phyloP scores from a whole-genome alignment of 2,888 invertebrate species.

The Chymomyza caudatula region DNA sequence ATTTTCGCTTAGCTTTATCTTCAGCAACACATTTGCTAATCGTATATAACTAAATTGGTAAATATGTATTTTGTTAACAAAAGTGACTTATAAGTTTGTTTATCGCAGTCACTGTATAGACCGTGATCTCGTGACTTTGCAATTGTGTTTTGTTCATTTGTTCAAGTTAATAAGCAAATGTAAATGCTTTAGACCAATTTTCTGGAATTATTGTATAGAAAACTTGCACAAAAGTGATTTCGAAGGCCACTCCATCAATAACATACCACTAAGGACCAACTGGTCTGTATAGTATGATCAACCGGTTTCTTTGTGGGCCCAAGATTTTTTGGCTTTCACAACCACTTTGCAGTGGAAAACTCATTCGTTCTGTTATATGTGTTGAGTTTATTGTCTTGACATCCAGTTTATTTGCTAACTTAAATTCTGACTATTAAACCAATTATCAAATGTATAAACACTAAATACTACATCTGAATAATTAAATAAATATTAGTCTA shows the following conservation, averaged over 20 bases:
- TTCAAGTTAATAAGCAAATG: neutral
- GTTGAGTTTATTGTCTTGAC: neutral
- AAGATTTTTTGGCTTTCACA: too few relatives aligned
- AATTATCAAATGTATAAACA: neutral
- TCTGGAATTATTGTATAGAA: too few relatives aligned
- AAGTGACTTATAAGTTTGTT: neutral
- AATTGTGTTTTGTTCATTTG: neutral
- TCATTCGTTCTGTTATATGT: too few relatives aligned
- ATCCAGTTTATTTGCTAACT: neutral
- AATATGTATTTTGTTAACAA: neutral
- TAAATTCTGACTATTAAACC: neutral
- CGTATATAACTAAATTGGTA: neutral
- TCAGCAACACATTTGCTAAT: neutral
- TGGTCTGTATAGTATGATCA: too few relatives aligned
- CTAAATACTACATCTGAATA: neutral
- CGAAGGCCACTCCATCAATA: too few relatives aligned
- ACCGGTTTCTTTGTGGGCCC: too few relatives aligned
- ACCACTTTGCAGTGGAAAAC: too few relatives aligned
- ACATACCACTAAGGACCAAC: too few relatives aligned
- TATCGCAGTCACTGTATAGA: neutral
- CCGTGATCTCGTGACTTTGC: neutral
- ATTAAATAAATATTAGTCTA: neutral
- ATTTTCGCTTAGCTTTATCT: neutral
- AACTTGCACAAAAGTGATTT: too few relatives aligned
- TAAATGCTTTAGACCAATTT: neutral